Percentiles rank a stretch among this genome's conserved stretches.
Evolutionary conservation across 2,888 invertebrate genomes (phyloP).

Genomic region (Eristalis arbustorum): DNA sequence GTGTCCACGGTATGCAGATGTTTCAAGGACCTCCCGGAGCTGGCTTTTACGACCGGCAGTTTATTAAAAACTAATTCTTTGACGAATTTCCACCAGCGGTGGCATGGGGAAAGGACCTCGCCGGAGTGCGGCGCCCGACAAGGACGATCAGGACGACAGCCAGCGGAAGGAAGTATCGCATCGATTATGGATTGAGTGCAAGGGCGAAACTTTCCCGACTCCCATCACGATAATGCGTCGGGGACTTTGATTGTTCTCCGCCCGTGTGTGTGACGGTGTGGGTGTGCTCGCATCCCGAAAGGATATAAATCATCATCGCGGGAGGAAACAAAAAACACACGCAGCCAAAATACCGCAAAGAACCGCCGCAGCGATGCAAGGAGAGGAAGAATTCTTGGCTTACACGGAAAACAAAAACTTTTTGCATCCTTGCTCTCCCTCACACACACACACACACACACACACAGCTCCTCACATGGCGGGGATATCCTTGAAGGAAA

Average conservation of each 20-base stretch:
- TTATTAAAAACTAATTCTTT: constrained; percentile 55
- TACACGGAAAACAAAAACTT: constrained; percentile 55
- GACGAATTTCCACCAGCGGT: neutral
- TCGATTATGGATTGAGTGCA: constrained; percentile 26
- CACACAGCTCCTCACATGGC: neutral
- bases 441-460: neutral
- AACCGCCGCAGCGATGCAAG: constrained; percentile 18
- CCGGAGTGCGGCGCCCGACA: constrained; percentile 36
- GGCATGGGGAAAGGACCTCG: neutral
- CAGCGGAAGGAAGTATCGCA: constrained; percentile 34
- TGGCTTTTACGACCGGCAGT: constrained; percentile 33
- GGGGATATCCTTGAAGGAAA: constrained; percentile 47
- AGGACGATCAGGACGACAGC: neutral
- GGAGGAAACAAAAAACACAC: constrained; percentile 25
- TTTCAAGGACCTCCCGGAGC: constrained; percentile 34
- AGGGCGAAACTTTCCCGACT: constrained; percentile 42
- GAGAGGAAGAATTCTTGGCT: constrained; percentile 41
- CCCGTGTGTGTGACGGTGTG: neutral
- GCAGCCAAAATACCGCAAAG: neutral
- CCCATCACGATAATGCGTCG: constrained; percentile 51
- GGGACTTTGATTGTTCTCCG: constrained; percentile 47
- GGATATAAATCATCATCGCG: constrained; percentile 63
- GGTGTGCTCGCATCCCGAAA: constrained; percentile 25
- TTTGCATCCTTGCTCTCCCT: neutral
- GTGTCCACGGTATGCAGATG: constrained; percentile 42